A percentile compares a stretch with the other conserved stretches of the same genome.
Evolutionary conservation across 2,888 invertebrate genomes (phyloP).

Genomic region (Adineta ricciae): DNA sequence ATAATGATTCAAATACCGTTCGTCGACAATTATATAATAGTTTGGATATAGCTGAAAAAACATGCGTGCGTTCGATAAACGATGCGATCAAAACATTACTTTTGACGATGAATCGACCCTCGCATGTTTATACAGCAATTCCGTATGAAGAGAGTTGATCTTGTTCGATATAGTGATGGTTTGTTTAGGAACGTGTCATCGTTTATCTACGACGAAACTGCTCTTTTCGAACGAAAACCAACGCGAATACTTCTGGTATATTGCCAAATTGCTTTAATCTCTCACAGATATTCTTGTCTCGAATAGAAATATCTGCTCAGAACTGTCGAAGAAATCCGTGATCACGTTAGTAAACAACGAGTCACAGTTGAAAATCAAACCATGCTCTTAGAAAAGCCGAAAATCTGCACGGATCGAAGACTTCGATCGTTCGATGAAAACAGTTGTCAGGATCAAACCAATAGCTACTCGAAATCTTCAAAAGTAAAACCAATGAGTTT

Average conservation of each 20-base stretch:
- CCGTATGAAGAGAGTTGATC: neutral
- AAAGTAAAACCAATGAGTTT: neutral
- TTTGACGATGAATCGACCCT: neutral
- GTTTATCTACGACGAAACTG: neutral
- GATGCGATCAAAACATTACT: conserved; percentile 12
- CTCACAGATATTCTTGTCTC: neutral
- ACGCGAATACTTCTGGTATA: neutral
- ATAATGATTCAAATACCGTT: neutral
- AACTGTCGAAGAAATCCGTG: neutral
- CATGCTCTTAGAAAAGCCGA: neutral
- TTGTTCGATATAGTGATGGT: neutral
- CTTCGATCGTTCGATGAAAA: neutral
- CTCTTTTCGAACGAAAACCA: neutral
- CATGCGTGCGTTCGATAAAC: neutral
- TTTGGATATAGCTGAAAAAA: neutral
- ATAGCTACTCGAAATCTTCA: neutral
- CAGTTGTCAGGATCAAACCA: neutral
- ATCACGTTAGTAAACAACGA: neutral
- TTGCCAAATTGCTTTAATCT: neutral
- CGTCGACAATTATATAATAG: neutral
- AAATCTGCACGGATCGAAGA: neutral
- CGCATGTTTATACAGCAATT: neutral
- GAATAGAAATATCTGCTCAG: neutral
- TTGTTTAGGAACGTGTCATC: neutral
- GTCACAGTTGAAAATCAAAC: neutral